phyloP scores from a whole-genome alignment of 1,140 invertebrate genomes.

The Drosophila erecta region DNA sequence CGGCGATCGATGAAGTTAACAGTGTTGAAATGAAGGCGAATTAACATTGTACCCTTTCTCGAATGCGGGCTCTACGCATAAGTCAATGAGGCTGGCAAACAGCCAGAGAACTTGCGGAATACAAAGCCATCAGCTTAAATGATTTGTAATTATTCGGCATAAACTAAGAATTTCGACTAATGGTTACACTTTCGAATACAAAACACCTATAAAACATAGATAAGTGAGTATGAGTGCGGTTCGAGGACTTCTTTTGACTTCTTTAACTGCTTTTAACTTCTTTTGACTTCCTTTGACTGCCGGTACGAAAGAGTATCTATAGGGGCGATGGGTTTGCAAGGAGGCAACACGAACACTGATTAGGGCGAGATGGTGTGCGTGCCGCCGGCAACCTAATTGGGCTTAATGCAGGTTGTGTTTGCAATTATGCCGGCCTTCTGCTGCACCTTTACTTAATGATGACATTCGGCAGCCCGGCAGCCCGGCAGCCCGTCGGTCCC shows the following conservation, averaged over 20 bases:
- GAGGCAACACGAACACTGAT: conserved; percentile 29
- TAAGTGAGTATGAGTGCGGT: neutral
- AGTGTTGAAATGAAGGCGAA: conserved; percentile 40
- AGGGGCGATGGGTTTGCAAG: neutral
- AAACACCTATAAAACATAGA: too few relatives aligned
- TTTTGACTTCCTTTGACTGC: neutral
- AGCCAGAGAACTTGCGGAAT: neutral
- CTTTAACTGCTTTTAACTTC: too few relatives aligned
- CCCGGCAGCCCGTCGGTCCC: too few relatives aligned
- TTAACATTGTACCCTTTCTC: conserved; percentile 15
- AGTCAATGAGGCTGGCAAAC: neutral
- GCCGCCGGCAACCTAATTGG: conserved; percentile 42
- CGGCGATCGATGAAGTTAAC: conserved; percentile 22
- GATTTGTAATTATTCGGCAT: too few relatives aligned
- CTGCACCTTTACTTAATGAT: conserved; percentile 63
- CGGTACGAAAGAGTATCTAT: neutral
- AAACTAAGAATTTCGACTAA: too few relatives aligned
- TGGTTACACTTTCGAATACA: too few relatives aligned
- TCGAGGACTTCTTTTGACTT: too few relatives aligned
- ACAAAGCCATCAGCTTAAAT: too few relatives aligned
- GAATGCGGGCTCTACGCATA: neutral
- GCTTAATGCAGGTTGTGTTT: conserved; percentile 47
- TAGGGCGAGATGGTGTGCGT: conserved; percentile 34
- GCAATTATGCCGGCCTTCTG: conserved; percentile 35
- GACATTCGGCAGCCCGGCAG: conserved; percentile 38